phyloP scores from a whole-genome alignment of 2,888 invertebrate genomes.

The Exocentrus adspersus region DNA sequence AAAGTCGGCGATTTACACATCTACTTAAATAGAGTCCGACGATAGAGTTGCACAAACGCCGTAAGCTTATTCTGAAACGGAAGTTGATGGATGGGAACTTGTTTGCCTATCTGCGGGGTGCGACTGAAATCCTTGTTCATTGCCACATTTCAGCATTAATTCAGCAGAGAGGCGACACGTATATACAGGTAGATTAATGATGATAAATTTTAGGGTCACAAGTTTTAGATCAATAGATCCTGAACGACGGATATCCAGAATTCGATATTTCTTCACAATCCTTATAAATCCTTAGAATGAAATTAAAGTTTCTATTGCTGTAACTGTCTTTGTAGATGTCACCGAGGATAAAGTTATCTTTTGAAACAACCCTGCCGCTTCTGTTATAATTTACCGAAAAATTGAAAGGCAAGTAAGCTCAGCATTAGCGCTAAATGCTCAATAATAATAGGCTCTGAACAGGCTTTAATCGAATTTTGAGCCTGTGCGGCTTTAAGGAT shows the following conservation, averaged over 20 bases:
- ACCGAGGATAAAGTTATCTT: no score
- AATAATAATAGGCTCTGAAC: constrained; percentile 7
- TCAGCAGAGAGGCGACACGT: background rate
- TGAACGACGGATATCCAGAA: background rate
- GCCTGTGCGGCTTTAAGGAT: constrained; percentile 17
- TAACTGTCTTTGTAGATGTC: no score
- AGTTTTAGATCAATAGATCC: background rate
- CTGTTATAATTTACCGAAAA: background rate
- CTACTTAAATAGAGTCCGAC: background rate
- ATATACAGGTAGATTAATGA: background rate
- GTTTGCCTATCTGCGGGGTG: background rate
- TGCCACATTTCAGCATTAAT: constrained; percentile 8
- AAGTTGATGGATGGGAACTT: constrained; percentile 3
- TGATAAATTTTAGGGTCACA: constrained; percentile 1
- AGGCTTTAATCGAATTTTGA: constrained; percentile 16
- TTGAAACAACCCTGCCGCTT: no score
- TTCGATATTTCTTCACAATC: no score
- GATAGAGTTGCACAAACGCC: background rate
- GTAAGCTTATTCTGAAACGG: constrained; percentile 1
- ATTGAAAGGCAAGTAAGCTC: background rate
- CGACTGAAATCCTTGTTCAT: constrained; percentile 9
- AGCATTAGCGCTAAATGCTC: constrained; percentile 5
- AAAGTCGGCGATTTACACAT: background rate
- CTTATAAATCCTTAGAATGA: no score
- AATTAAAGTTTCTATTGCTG: no score